Conservation (phyloP, 2,797 vertebrate species). For the Capromys pilorides region DNA sequence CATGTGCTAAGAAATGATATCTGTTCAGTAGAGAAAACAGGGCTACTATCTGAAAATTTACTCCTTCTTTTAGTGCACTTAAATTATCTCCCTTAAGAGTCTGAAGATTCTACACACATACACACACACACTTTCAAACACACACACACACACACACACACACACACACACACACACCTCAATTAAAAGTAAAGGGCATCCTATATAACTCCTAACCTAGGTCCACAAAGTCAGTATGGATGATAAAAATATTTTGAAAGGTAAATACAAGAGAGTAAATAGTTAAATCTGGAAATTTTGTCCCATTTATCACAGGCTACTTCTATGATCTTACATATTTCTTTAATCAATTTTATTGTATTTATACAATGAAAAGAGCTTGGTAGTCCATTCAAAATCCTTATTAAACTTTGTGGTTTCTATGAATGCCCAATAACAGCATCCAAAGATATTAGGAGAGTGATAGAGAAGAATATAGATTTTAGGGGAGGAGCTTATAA, state of each 20-base stretch:
- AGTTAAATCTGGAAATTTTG: not conserved
- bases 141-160: not conserved
- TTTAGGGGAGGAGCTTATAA: not conserved
- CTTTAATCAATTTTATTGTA: not conserved
- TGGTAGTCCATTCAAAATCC: not conserved
- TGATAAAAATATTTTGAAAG: not conserved
- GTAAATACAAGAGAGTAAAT: not conserved
- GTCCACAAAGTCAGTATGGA: not conserved
- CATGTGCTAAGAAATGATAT: not conserved
- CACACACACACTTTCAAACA: no score
- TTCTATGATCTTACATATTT: not conserved
- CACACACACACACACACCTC: rapidly evolving
- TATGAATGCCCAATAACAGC: not conserved
- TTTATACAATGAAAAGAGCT: not conserved
- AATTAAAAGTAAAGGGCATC: not conserved
- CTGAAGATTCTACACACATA: not conserved
- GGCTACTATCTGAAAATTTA: not conserved
- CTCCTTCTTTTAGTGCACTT: not conserved
- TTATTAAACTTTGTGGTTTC: not conserved
- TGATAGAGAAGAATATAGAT: not conserved
- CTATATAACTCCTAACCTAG: not conserved
- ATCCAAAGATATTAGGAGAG: not conserved
- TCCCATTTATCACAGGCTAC: not conserved
- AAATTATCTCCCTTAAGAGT: not conserved
- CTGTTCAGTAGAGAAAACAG: not conserved